Conservation (phyloP, 2,888 invertebrate species). For the Tipula confusa region DNA sequence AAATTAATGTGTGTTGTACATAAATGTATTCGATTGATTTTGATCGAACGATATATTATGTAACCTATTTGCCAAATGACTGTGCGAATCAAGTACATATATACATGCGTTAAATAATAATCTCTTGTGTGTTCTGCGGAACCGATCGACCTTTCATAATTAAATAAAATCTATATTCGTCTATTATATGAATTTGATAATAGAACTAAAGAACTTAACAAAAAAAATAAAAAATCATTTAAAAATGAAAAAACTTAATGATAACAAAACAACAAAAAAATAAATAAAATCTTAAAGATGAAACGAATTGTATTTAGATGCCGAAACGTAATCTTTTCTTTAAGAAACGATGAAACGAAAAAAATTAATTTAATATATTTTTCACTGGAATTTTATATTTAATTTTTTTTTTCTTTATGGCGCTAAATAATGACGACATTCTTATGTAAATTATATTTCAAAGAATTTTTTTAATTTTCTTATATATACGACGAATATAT, state of each 20-base stretch:
- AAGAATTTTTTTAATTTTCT: slow-evolving; percentile 14
- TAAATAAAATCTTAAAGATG: not conserved
- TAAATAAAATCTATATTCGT: not conserved
- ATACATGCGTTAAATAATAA: not conserved
- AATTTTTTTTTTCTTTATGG: slow-evolving; percentile 28
- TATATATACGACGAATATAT: too few species aligned
- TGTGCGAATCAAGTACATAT: not conserved
- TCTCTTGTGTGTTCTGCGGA: not conserved
- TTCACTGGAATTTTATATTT: slow-evolving; percentile 28
- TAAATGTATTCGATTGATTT: too few species aligned
- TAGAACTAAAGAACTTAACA: too few species aligned
- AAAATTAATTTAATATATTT: slow-evolving; percentile 28
- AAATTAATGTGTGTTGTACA: too few species aligned
- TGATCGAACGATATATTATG: not conserved
- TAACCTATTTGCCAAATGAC: not conserved
- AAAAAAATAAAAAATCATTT: not conserved
- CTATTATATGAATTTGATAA: slow-evolving; percentile 16
- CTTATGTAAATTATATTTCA: slow-evolving; percentile 31
- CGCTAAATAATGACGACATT: slow-evolving; percentile 31
- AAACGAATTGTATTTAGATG: slow-evolving; percentile 21
- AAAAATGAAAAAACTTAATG: not conserved
- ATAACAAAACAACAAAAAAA: slow-evolving; percentile 5
- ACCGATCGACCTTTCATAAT: slow-evolving; percentile 6
- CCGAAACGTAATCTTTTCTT: slow-evolving; percentile 28
- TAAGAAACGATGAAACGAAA: not conserved